Evolutionary conservation across 2,797 vertebrate species (phyloP).

Genomic region (Halcyon leucocephala): DNA sequence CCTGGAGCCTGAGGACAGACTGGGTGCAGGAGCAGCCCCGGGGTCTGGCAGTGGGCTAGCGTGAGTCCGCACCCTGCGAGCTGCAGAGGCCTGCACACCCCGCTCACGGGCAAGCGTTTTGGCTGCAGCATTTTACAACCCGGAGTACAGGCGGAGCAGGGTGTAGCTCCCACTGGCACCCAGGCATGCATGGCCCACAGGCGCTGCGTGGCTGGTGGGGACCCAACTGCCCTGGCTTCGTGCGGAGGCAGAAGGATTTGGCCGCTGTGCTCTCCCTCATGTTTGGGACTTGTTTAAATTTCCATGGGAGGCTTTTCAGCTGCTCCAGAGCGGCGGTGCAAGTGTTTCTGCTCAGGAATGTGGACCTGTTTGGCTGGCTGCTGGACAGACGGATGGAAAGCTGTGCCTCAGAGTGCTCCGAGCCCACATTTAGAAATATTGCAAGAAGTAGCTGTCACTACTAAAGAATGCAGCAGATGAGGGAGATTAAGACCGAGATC

Average conservation of each 20-base stretch:
- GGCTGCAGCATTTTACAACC: neutral
- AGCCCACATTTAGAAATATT: constrained; percentile 7
- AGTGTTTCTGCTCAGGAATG: constrained; percentile 42
- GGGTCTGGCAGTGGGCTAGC: rapidly evolving
- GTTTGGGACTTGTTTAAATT: neutral
- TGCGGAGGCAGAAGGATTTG: neutral
- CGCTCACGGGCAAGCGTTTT: neutral
- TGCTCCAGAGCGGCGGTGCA: neutral
- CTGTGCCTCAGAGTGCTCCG: neutral
- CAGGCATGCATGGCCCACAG: rapidly evolving
- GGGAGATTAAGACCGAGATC: neutral
- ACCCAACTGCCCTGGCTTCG: rapidly evolving
- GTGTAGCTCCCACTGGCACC: neutral
- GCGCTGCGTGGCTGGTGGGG: neutral
- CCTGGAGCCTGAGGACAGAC: neutral
- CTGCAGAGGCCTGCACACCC: neutral
- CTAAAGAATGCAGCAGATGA: constrained; percentile 45
- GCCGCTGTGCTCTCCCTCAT: rapidly evolving
- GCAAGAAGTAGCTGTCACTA: constrained; percentile 18
- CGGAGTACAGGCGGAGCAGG: neutral
- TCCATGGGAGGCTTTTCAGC: neutral
- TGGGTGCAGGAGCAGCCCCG: neutral
- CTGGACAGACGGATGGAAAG: constrained; percentile 36
- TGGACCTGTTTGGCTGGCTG: constrained; percentile 40
- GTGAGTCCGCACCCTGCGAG: neutral